Base-by-base conservation (phyloP, 2,888 invertebrate genomes). In the Megaustenia siamemsis region DNA sequence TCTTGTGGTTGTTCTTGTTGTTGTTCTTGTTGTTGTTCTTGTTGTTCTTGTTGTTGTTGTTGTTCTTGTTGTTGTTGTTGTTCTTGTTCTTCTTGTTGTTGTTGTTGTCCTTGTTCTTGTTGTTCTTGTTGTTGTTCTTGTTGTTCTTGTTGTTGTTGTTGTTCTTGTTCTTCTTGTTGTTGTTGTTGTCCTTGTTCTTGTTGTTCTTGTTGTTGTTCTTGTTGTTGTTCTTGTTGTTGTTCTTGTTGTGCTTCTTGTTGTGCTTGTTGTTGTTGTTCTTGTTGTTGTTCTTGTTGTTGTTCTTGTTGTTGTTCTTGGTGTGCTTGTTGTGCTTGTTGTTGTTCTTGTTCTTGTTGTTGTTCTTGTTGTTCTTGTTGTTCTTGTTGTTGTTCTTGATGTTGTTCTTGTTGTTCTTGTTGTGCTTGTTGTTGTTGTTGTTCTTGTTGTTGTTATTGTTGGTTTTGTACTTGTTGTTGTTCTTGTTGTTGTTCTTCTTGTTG, bases 41-140 rank as follows among this genome's bases (percentile, higher is more conserved):
- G 53, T 53, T 18, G 3, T 53, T 53, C 18, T 53, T 24, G 3
- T 12, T 53, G 53, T 18, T 18, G 3, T 53, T 83, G 49, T 77
- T 56, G 35, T 40, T 83, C n/a, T 78, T 53, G 40, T 68, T 83
- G 53, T 68, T 56, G 40, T 69, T 83, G 69, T 83, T 69, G 38
- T 40, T 77, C 38, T 83, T 49, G 49, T 40, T 68, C 24, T 76
- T 32, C 53, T 53, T 53, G 53, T 53, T 24, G 3, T 53, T 53
- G 53, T 53, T 53, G 18, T 53, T 53, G 53, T 53, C 21, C 53
- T 53, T 53, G 53, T 53, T 24, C 4, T 53, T 53, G 53, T 53
- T 53, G 18, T 53, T 53, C 3, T 12, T 53, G 18, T 53, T 18
- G 53, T 53, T 24, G 3, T 6, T 53, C 18, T 53, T 53, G 3